Percentiles rank a stretch among this genome's conserved stretches.
Conservation (phyloP, 2,888 invertebrate species). For the Cylindroiulus punctatus region DNA sequence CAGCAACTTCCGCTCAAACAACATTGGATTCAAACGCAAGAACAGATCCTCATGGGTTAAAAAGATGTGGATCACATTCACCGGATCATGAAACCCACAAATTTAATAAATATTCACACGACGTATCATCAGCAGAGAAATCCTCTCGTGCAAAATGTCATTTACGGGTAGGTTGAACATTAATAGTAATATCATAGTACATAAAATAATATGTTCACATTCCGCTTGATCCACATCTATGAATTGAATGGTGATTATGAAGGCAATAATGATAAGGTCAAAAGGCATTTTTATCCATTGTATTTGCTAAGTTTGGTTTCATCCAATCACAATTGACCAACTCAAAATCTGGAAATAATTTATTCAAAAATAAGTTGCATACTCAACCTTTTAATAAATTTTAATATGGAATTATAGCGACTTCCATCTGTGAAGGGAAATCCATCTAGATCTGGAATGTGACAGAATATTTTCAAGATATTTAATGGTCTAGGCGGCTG, state of each 20-base stretch:
- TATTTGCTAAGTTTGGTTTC: background rate
- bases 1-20: background rate
- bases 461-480: background rate
- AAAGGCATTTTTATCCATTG: too few relatives aligned
- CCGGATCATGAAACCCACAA: conserved; percentile 68
- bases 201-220: conserved; percentile 12
- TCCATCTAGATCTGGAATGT: too few relatives aligned
- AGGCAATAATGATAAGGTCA: too few relatives aligned
- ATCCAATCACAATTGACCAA: background rate
- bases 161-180: conserved; percentile 12
- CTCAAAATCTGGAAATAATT: background rate
- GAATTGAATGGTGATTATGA: too few relatives aligned
- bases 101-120: conserved; percentile 53
- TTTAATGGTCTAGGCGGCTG: too few relatives aligned
- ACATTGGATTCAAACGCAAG: background rate
- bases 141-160: conserved; percentile 28
- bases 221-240: background rate
- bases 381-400: background rate
- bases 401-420: background rate
- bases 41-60: conserved; percentile 70
- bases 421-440: too few relatives aligned
- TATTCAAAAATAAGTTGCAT: background rate
- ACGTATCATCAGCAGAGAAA: conserved; percentile 42
- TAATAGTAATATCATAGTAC: background rate
- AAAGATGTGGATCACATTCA: conserved; percentile 73